Conservation (phyloP, 2,888 invertebrate species). For the Acanthosepion pharaonis region DNA sequence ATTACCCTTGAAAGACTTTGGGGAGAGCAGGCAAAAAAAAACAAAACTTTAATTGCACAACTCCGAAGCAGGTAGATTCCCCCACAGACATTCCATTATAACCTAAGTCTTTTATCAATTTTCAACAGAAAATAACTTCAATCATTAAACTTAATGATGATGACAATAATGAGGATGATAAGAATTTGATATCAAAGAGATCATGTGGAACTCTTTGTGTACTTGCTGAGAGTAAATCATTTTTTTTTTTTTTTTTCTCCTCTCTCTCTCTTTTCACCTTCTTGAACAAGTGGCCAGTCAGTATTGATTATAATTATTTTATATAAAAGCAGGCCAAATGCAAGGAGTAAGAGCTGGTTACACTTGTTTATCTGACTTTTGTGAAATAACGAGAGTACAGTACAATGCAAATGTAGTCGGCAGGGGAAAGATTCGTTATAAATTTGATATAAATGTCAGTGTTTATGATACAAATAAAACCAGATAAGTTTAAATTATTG, state of each 20-base stretch:
- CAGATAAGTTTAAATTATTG: not conserved
- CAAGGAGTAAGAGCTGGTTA: not conserved
- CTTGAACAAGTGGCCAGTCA: not conserved
- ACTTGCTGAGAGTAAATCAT: not conserved
- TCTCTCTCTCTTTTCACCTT: not conserved
- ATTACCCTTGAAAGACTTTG: conserved; percentile 40
- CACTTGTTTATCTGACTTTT: not conserved
- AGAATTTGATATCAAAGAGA: not conserved
- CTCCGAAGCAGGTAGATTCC: not conserved
- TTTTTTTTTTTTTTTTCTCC: not conserved
- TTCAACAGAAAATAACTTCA: conserved; percentile 4
- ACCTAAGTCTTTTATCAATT: not conserved
- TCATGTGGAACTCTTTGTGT: not conserved
- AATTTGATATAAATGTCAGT: not conserved
- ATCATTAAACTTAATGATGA: not conserved
- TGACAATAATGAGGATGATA: not conserved
- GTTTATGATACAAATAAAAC: not conserved
- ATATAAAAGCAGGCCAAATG: not conserved
- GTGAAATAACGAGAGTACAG: not conserved
- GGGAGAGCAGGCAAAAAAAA: conserved; percentile 36
- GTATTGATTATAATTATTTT: not conserved
- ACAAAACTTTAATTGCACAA: conserved; percentile 25
- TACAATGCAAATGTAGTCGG: not conserved
- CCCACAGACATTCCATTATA: not conserved
- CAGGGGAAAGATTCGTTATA: not conserved